Evolutionary conservation across 2,888 invertebrate genomes (phyloP).

Genomic region (Allophyes oxyacanthae): DNA sequence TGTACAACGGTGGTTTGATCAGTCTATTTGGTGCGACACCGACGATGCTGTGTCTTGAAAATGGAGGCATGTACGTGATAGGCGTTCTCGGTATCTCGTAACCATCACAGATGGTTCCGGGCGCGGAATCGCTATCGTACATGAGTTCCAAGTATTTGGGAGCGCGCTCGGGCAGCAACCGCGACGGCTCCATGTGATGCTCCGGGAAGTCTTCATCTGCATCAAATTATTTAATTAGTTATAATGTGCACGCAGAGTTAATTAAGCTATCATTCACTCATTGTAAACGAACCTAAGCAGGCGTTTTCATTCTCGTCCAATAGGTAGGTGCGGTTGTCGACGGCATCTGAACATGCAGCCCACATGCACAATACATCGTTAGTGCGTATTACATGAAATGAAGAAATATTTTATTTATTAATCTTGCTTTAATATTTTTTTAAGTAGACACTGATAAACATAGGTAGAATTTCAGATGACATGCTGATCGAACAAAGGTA

Average conservation of each 20-base stretch:
- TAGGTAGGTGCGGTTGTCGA: slow-evolving; percentile 94
- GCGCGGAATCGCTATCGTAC: slow-evolving; percentile 88
- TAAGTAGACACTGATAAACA: background rate
- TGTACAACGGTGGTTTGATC: slow-evolving; percentile 72
- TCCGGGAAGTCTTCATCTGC: slow-evolving; percentile 82
- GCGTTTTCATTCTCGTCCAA: slow-evolving; percentile 93
- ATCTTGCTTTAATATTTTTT: slow-evolving; percentile 7
- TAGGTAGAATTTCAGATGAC: slow-evolving; percentile 15
- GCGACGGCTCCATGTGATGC: slow-evolving; percentile 82
- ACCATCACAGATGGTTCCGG: slow-evolving; percentile 85
- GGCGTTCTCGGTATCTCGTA: slow-evolving; percentile 90
- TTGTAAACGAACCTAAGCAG: slow-evolving; percentile 81
- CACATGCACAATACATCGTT: slow-evolving; percentile 76
- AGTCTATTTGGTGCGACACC: slow-evolving; percentile 81
- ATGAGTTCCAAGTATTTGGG: slow-evolving; percentile 92
- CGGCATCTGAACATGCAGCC: slow-evolving; percentile 90
- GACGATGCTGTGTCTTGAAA: slow-evolving; percentile 81
- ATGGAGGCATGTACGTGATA: slow-evolving; percentile 67
- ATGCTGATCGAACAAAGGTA: slow-evolving; percentile 19
- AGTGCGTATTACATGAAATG: slow-evolving; percentile 58
- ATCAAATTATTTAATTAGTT: slow-evolving; percentile 17
- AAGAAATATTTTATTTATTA: slow-evolving; percentile 19
- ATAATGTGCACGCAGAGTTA: background rate
- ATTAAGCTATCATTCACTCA: slow-evolving; percentile 14
- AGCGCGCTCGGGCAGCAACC: slow-evolving; percentile 74